Base-by-base conservation (phyloP, 2,113 vertebrate species). In the Cairina moschata region DNA sequence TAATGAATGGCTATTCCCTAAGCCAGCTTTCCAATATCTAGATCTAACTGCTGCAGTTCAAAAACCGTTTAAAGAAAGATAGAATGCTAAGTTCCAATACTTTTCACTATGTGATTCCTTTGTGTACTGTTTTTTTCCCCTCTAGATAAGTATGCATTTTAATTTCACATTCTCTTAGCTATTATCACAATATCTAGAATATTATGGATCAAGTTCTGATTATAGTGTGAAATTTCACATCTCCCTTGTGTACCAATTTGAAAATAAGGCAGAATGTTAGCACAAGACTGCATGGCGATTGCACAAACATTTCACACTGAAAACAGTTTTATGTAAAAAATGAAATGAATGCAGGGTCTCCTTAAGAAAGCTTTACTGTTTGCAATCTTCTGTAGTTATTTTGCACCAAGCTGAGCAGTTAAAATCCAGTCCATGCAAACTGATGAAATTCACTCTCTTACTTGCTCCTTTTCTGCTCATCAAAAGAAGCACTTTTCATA, bases 321-420 rank as follows among this genome's bases (percentile, higher is more conserved):
- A 32, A 88, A 31, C 4, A 32, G 28, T 8, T 88, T 67, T 32
- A 71, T 6, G 31, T 13, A 76, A 17, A 15, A 12, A 58, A 66
- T 2, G 0, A 67, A 86, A 58, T 4, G 1, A 73, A 76, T 3
- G 2, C 5, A 44, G 71, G 15, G 0, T 4, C 0, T 16, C 14
- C 63, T 42, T 48, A 38, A 78, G 22, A 55, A 68, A 86, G 6
- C 2, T 3, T 22, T 2, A 22, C 17, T 44, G 7, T 46, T 78
- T 75, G 2, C 23, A 52, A 4, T 58, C 46, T 62, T 58, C 31
- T 81, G 42, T 8, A 66, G 28, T 54, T 0, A 28, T 75, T 65
- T 73, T 58, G 0, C 23, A 29, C 58, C 13, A 40, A 9, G 18
- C 31, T 42, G 31, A 58, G 1, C 4, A 44, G 14, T 58, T 85